These are phyloP conservation scores for Drosophila niveifrons DNA, from an alignment of 2,888 invertebrate genomes.

Conservation along the genomic window DNA sequence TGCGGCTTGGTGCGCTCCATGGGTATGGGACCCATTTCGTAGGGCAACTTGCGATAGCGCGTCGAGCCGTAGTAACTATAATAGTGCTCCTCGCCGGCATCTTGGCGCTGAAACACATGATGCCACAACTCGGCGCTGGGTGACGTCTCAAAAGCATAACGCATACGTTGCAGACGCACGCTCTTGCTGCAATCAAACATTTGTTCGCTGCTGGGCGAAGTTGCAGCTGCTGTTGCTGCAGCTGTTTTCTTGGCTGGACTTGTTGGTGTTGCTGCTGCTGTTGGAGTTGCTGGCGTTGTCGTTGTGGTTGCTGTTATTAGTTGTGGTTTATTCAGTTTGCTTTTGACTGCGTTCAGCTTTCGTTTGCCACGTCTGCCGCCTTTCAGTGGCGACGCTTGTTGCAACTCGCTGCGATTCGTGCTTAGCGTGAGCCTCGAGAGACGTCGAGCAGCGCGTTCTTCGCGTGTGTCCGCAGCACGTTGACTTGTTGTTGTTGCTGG, in stretches of 20 bases:
- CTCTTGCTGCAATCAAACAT: constrained; percentile 79
- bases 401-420: constrained; percentile 31
- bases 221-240: not conserved
- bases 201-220: constrained; percentile 37
- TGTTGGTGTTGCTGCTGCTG: constrained; percentile 4
- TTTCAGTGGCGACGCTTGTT: not conserved
- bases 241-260: constrained; percentile 1
- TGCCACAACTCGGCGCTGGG: constrained; percentile 92
- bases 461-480: constrained; percentile 50
- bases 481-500: constrained; percentile 16
- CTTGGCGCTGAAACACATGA: constrained; percentile 91
- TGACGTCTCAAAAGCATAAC: constrained; percentile 88
- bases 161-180: constrained; percentile 69
- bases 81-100: constrained; percentile 89
- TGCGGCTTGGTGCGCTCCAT: constrained; percentile 86
- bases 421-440: constrained; percentile 60
- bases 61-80: constrained; percentile 86
- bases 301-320: not conserved
- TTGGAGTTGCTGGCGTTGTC: not conserved
- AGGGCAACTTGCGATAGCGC: constrained; percentile 87
- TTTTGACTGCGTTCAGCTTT: not conserved
- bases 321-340: constrained; percentile 3
- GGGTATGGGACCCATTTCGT: constrained; percentile 90
- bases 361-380: not conserved
- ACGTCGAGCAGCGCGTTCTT: constrained; percentile 65